Evolutionary conservation across 1,140 invertebrate species (phyloP), one percentile per base, ranked within the genome.

Genomic region (Drosophila sp.): DNA sequence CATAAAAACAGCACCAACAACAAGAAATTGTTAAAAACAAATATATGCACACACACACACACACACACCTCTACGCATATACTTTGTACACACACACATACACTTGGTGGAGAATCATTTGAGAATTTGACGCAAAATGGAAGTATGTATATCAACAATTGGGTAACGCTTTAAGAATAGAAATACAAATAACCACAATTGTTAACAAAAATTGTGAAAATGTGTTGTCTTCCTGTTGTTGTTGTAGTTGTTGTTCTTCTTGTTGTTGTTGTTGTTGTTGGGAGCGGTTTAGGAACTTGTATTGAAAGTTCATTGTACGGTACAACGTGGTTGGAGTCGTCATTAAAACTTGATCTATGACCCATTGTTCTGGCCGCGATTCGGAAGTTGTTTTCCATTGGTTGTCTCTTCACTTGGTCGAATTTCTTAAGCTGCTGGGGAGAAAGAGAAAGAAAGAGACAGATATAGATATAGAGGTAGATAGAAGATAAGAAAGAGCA

Each of bases 301-400:
- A 86, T 86, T 58, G 78, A 86, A 86, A 87, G 83, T 86, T 86
- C 82, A 82, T 87, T 89, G 82, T 87, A 87, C 82, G 78, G 18
- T 29, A 71, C 50, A 70, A 73, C 45, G 36, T 57, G 43, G 57
- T 29, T 59, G 58, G 53, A 46, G 71, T 69, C 74, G 62, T 76
- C 80, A 83, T 87, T 87, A 82, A 87, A 87, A 87, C 86, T 89
- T 87, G 82, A 87, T 87, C 83, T 87, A 87, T 87, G 83, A 89
- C 73, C 82, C 83, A 87, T 87, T 87, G 82, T 87, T 87, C 82
- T 87, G 78, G 78, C 73, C 80, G 78, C 41, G 41, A 63, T 80
- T 80, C 78, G 70, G 67, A 75, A 76, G 75, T 80, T 62, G 73
- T 59, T 65, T 80, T 76, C 72, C 78, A 77, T 72, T 78, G 59